phyloP scores from a whole-genome alignment of 1,140 invertebrate species.

The Camponotus vicinus region DNA sequence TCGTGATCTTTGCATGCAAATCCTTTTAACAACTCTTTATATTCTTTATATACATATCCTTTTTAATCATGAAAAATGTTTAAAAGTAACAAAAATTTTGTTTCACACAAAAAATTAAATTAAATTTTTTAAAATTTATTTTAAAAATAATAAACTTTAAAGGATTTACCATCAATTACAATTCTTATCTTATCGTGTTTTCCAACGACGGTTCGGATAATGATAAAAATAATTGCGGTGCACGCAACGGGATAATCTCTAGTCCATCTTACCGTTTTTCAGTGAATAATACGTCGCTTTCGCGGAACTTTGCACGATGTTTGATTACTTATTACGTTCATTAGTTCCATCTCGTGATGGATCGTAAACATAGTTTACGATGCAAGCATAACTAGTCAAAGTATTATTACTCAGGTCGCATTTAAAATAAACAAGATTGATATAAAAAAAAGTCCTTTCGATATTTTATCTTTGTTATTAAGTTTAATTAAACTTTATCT shows the following conservation, averaged over 20 bases:
- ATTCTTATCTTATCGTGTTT: not conserved
- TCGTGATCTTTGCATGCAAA: not conserved
- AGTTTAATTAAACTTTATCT: not conserved
- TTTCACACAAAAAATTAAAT: not conserved
- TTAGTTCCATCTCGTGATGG: not conserved
- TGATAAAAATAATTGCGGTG: not conserved
- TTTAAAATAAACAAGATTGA: not conserved
- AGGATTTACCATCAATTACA: not conserved
- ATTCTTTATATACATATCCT: no score
- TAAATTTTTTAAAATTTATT: not conserved
- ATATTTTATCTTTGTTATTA: not conserved
- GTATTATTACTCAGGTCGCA: not conserved
- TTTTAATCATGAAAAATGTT: not conserved
- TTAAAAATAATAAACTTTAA: not conserved
- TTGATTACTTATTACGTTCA: constrained; percentile 43
- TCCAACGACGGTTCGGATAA: not conserved
- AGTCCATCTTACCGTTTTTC: constrained; percentile 11
- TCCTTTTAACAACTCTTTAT: not conserved
- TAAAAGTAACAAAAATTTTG: not conserved
- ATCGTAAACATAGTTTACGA: constrained; percentile 38
- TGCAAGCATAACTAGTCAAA: constrained; percentile 2
- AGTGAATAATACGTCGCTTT: not conserved
- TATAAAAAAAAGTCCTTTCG: not conserved
- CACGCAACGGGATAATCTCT: not conserved
- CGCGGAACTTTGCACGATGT: not conserved